Conservation (phyloP, 2,888 invertebrate genomes). For the Anagyrus pseudococci region DNA sequence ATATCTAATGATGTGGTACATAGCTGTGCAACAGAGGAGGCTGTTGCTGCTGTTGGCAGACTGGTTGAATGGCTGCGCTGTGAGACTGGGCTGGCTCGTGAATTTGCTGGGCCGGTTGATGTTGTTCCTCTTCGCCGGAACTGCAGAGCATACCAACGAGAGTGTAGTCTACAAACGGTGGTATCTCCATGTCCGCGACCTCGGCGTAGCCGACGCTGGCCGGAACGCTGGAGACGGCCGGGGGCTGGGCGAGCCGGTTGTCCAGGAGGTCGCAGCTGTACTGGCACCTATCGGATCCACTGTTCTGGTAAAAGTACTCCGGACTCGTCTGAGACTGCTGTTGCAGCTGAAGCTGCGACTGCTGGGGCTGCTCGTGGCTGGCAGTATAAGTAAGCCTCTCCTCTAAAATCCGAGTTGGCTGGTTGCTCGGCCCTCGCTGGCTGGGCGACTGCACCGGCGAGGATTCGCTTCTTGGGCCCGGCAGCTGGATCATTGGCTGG, state of each 20-base stretch:
- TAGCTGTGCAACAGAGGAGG: background rate
- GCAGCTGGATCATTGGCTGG: constrained; percentile 40
- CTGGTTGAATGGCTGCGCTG: background rate
- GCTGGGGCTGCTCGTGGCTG: background rate
- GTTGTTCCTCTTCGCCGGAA: constrained; percentile 46
- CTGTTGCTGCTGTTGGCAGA: background rate
- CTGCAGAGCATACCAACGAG: constrained; percentile 59
- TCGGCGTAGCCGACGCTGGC: constrained; percentile 4
- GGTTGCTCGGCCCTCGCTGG: constrained; percentile 39
- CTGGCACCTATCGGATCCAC: constrained; percentile 55
- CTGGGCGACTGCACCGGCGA: constrained; percentile 37
- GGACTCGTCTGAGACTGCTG: constrained; percentile 48
- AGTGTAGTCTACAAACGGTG: constrained; percentile 58
- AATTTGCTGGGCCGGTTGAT: background rate
- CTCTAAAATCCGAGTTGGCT: constrained; percentile 13
- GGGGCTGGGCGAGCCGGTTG: constrained; percentile 47
- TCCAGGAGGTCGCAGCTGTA: constrained; percentile 59
- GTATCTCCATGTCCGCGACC: constrained; percentile 47
- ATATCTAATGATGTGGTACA: background rate
- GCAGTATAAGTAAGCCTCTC: background rate
- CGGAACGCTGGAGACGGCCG: too few species aligned
- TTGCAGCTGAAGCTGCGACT: background rate
- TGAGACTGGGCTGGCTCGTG: background rate
- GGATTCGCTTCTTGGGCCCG: constrained; percentile 16
- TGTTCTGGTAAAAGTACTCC: constrained; percentile 51